These are phyloP conservation scores for Acropternis orthonyx DNA, from an alignment of 2,797 vertebrate species.

Conservation along the genomic window DNA sequence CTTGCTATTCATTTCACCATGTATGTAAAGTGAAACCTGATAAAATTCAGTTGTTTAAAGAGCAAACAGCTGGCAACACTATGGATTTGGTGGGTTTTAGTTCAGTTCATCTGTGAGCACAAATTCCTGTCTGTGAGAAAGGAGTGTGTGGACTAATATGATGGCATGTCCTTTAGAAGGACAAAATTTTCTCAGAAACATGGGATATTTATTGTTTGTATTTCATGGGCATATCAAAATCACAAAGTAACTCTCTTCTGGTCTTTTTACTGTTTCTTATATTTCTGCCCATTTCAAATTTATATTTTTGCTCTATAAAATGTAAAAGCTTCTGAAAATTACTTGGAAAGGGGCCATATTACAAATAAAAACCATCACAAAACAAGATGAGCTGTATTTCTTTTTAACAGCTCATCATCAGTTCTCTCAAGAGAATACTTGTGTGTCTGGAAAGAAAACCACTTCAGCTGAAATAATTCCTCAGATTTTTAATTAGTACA, in stretches of 20 bases:
- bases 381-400: conserved; percentile 2
- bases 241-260: neutral
- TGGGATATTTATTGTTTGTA: neutral
- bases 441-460: conserved; percentile 9
- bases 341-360: neutral
- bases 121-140: neutral
- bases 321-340: neutral
- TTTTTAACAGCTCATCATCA: neutral
- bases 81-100: neutral
- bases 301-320: neutral
- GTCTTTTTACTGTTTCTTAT: neutral
- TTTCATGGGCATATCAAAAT: neutral
- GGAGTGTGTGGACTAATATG: neutral
- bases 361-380: neutral
- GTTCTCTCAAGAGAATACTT: conserved; percentile 3
- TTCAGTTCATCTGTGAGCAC: neutral
- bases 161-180: neutral
- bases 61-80: neutral
- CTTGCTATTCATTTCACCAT: neutral
- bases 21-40: neutral
- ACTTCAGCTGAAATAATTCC: conserved; percentile 27
- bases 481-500: conserved; percentile 47
- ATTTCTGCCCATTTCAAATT: neutral
- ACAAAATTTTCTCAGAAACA: neutral
- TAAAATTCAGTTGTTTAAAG: neutral